These are phyloP conservation scores for Theristicus caerulescens DNA, from an alignment of 2,113 vertebrate genomes.

Conservation along the genomic window DNA sequence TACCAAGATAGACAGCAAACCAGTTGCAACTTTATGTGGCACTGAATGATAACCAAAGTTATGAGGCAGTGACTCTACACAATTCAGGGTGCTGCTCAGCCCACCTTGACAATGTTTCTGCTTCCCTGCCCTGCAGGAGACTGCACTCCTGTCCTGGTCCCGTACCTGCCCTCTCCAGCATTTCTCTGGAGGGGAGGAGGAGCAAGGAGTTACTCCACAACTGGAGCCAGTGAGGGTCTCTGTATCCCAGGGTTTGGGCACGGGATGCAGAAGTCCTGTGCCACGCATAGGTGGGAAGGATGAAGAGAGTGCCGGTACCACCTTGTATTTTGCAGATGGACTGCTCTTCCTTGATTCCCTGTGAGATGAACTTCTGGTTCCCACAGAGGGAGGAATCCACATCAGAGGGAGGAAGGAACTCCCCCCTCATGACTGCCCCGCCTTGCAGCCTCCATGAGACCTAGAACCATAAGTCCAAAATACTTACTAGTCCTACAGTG, in stretches of 20 bases:
- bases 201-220: neutral
- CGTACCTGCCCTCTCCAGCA: neutral
- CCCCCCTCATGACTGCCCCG: neutral
- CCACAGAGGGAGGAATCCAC: no score
- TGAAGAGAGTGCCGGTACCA: neutral
- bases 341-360: neutral
- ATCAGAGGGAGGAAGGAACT: neutral
- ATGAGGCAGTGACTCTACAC: neutral
- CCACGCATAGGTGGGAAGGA: neutral
- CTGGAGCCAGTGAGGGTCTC: neutral
- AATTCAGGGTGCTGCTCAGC: neutral
- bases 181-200: neutral
- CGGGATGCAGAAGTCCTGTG: neutral
- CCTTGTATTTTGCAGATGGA: neutral
- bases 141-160: neutral
- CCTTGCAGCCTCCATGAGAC: neutral
- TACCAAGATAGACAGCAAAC: neutral
- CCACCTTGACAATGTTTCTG: neutral
- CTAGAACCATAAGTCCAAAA: neutral
- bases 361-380: neutral
- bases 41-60: neutral
- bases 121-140: neutral
- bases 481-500: neutral
- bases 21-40: neutral
- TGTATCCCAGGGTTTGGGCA: neutral